Evolutionary conservation across 2,888 invertebrate species (phyloP).

Genomic region (Corythucha ciliata): DNA sequence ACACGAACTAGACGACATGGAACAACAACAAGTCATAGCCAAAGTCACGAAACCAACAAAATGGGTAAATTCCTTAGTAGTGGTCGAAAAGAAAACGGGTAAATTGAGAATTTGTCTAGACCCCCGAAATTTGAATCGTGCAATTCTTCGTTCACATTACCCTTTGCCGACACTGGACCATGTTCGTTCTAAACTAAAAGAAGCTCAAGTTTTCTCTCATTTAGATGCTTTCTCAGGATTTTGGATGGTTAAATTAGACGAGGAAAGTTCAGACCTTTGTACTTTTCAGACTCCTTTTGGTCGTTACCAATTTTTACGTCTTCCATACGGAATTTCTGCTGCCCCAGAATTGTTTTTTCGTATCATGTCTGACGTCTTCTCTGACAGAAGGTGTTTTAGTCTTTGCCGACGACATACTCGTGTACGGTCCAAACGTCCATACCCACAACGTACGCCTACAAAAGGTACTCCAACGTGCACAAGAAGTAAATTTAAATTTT

Average conservation of each 20-base stretch:
- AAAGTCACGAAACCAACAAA: conserved; percentile 14
- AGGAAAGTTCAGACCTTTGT: conserved; percentile 1
- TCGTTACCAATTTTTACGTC: conserved; percentile 4
- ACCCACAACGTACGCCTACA: neutral
- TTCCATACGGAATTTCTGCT: conserved; percentile 11
- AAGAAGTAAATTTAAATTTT: conserved; percentile 4
- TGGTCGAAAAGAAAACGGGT: neutral
- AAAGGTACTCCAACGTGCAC: conserved; percentile 7
- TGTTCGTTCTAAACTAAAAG: conserved; percentile 9
- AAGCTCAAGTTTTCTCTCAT: neutral
- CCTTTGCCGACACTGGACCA: conserved; percentile 10
- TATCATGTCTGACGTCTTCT: conserved; percentile 1
- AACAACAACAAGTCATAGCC: neutral
- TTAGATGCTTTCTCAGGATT: conserved; percentile 9
- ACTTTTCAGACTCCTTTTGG: conserved; percentile 14
- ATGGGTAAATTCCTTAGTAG: conserved; percentile 10
- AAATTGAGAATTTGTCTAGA: conserved; percentile 9
- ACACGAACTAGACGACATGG: conserved; percentile 6
- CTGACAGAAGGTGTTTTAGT: conserved; percentile 4
- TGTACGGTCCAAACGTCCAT: neutral
- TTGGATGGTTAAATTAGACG: conserved; percentile 2
- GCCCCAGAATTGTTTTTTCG: conserved; percentile 6
- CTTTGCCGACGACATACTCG: conserved; percentile 11
- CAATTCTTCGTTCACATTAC: neutral
- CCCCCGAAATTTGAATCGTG: conserved; percentile 8